Percentiles rank a stretch among this genome's conserved stretches.
Evolutionary conservation across 2,797 vertebrate genomes (phyloP).

Genomic region (Cephalopachus bancanus): DNA sequence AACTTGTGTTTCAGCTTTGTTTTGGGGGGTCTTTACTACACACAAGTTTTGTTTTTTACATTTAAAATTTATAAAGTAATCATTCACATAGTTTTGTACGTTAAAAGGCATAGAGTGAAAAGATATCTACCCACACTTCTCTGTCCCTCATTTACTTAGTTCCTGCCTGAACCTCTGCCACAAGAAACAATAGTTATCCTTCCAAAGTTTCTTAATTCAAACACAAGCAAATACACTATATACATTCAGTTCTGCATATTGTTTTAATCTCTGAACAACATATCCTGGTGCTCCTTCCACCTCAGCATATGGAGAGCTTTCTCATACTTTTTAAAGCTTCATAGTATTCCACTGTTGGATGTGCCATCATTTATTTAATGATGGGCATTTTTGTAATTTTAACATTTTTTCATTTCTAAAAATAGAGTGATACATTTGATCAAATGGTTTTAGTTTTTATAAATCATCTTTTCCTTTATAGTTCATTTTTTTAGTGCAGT

Average conservation of each 20-base stretch:
- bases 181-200: background rate
- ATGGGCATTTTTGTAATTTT: background rate
- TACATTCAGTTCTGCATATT: background rate
- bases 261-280: background rate
- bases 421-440: background rate
- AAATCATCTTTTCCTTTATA: background rate
- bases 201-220: conserved; percentile 6
- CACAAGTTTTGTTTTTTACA: background rate
- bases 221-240: background rate
- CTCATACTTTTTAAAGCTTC: background rate
- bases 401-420: conserved; percentile 4
- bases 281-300: background rate
- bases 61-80: background rate
- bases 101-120: background rate
- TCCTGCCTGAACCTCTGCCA: background rate
- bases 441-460: conserved; percentile 11
- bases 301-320: background rate
- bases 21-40: background rate
- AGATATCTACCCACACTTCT: background rate
- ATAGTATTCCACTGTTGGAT: background rate
- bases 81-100: background rate
- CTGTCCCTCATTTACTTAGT: background rate
- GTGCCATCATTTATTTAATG: background rate
- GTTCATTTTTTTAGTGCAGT: background rate
- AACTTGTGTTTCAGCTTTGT: background rate